Percentiles rank a stretch among this genome's conserved stretches.
Conservation (phyloP, 2,797 vertebrate species). For the Centroberyx gerrardi region DNA sequence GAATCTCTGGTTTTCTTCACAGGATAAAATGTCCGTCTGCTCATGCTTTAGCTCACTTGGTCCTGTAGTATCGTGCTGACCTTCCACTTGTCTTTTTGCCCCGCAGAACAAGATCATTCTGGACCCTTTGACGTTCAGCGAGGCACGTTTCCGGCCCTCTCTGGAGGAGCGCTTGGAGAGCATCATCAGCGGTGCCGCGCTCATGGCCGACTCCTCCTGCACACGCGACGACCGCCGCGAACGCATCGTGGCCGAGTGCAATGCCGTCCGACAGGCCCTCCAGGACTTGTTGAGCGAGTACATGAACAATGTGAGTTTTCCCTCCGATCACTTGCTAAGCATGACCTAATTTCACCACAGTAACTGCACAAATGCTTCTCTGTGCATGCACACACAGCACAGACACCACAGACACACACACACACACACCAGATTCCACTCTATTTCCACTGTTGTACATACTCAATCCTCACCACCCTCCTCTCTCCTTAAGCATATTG, state of each 20-base stretch:
- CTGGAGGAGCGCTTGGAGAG: constrained; percentile 98
- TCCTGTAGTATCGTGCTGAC: constrained; percentile 34
- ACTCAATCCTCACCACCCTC: background rate
- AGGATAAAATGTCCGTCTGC: background rate
- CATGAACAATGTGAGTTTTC: constrained; percentile 97
- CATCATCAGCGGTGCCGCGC: constrained; percentile 97
- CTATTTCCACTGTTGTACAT: background rate
- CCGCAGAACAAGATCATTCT: constrained; percentile 93
- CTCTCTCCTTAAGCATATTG: background rate
- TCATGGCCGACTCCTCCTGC: constrained; percentile 99
- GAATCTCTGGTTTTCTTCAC: background rate
- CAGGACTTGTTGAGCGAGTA: constrained; percentile 98
- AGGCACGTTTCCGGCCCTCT: constrained; percentile 97
- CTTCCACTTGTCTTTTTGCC: constrained; percentile 25
- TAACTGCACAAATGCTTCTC: background rate
- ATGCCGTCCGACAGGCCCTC: constrained; percentile 96
- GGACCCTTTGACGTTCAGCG: constrained; percentile 96
- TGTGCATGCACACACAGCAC: constrained; percentile 1
- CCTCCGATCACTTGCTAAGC: constrained; percentile 6
- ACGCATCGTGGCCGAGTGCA: constrained; percentile 98
- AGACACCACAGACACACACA: constrained; percentile 14
- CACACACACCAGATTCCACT: background rate
- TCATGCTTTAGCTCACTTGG: background rate
- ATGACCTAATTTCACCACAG: background rate
- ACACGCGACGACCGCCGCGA: constrained; percentile 97